A percentile compares a stretch with the other conserved stretches of the same genome.
phyloP scores from a whole-genome alignment of 2,797 vertebrate genomes.

The Oreochromis grahami region DNA sequence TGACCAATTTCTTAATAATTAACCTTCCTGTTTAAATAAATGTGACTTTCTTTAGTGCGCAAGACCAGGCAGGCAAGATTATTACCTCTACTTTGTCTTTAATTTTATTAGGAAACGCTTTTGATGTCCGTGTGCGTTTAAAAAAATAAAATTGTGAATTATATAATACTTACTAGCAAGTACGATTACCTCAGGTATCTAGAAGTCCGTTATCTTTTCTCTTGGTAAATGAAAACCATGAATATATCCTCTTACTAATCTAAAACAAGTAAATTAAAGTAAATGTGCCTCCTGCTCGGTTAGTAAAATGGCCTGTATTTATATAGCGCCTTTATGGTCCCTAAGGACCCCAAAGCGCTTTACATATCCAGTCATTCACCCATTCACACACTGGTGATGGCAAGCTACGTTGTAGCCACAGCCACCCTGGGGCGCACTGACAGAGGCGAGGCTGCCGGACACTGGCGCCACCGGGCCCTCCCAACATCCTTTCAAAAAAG shows the following conservation, averaged over 20 bases:
- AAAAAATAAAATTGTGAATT: not conserved
- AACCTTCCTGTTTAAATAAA: conserved; percentile 21
- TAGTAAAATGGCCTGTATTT: not conserved
- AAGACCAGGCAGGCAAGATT: not conserved
- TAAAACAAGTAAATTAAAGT: not conserved
- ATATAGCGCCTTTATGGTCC: too few relatives aligned
- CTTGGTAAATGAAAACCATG: not conserved
- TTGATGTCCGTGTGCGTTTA: not conserved
- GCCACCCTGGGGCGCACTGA: too few relatives aligned
- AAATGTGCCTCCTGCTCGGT: not conserved
- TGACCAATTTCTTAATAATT: conserved; percentile 21
- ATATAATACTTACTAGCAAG: not conserved
- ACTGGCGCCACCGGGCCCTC: too few relatives aligned
- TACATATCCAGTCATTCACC: too few relatives aligned
- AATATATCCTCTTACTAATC: not conserved
- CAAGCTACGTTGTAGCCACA: too few relatives aligned
- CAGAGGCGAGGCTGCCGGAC: too few relatives aligned
- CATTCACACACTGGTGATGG: too few relatives aligned
- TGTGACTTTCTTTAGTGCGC: not conserved
- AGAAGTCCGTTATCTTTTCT: not conserved
- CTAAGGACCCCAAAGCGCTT: too few relatives aligned
- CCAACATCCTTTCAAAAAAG: not conserved
- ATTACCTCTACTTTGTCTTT: not conserved
- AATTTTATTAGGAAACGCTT: not conserved
- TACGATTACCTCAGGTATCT: not conserved